Percentiles rank a stretch among this genome's conserved stretches.
These are phyloP conservation scores for Leiothrix lutea DNA, from an alignment of 2,113 vertebrate genomes.

Conservation along the genomic window DNA sequence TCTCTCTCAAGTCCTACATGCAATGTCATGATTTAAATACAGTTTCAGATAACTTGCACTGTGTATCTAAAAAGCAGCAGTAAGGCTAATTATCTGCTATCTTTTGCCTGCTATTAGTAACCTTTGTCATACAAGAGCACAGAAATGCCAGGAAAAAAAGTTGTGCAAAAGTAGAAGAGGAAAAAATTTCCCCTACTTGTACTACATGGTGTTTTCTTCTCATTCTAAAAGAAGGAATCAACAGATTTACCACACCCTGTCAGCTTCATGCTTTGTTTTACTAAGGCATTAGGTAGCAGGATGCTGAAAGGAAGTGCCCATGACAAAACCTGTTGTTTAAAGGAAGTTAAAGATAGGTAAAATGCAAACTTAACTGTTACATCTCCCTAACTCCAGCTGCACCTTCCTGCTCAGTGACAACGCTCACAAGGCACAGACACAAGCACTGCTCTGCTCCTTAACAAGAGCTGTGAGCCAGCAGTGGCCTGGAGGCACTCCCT, in stretches of 20 bases:
- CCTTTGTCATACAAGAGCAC: neutral
- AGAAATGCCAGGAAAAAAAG: neutral
- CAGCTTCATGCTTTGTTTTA: neutral
- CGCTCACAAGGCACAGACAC: neutral
- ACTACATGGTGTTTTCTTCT: neutral
- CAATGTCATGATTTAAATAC: neutral
- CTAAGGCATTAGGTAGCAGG: neutral
- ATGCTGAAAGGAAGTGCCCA: neutral
- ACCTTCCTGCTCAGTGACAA: neutral
- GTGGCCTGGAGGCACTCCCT: neutral
- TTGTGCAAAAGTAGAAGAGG: neutral
- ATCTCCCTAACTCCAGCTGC: neutral
- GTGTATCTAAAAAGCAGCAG: neutral
- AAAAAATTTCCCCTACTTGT: neutral
- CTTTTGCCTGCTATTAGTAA: neutral
- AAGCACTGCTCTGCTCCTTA: neutral
- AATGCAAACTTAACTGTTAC: neutral
- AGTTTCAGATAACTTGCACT: neutral
- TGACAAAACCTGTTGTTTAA: neutral
- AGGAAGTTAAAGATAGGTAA: conserved; percentile 14
- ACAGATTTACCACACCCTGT: neutral
- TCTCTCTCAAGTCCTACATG: neutral
- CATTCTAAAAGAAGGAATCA: neutral
- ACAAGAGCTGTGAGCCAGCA: neutral
- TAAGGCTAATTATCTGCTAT: neutral